Percentiles rank a stretch among this genome's conserved stretches.
These are phyloP conservation scores for Drosophila neotestacea DNA, from an alignment of 2,888 invertebrate species.

Conservation along the genomic window DNA sequence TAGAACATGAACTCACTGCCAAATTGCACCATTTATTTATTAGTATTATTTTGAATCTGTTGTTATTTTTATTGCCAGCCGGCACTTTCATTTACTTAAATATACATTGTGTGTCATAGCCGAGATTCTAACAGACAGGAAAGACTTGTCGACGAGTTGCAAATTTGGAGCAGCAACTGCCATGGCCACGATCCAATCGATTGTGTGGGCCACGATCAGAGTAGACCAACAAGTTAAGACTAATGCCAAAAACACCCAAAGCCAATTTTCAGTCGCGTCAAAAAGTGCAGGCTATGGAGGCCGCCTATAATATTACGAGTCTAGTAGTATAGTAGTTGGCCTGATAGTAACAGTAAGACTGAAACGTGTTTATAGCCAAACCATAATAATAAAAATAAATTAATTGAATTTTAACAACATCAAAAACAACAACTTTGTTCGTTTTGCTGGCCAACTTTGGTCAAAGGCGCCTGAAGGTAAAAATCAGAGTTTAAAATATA, in stretches of 20 bases:
- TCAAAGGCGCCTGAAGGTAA: conserved; percentile 63
- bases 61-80: conserved; percentile 17
- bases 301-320: conserved; percentile 45
- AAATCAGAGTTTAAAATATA: conserved; percentile 47
- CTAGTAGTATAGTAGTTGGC: conserved; percentile 42
- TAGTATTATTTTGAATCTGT: background rate
- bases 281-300: conserved; percentile 76
- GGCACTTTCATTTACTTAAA: conserved; percentile 46
- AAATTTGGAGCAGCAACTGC: conserved; percentile 74
- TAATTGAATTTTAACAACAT: conserved; percentile 67
- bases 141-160: conserved; percentile 66
- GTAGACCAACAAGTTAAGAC: conserved; percentile 17
- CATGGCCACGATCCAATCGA: conserved; percentile 62
- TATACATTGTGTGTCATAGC: conserved; percentile 7
- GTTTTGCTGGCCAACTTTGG: conserved; percentile 34
- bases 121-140: conserved; percentile 65
- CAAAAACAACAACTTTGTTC: conserved; percentile 13
- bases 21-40: conserved; percentile 27
- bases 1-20: conserved; percentile 5
- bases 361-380: conserved; percentile 75
- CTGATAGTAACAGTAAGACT: conserved; percentile 41
- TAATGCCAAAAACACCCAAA: conserved; percentile 37
- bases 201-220: conserved; percentile 27
- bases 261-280: conserved; percentile 48
- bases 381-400: conserved; percentile 51